Conservation (phyloP, 2,113 vertebrate genomes). For the Psilopsiagon aymara region DNA sequence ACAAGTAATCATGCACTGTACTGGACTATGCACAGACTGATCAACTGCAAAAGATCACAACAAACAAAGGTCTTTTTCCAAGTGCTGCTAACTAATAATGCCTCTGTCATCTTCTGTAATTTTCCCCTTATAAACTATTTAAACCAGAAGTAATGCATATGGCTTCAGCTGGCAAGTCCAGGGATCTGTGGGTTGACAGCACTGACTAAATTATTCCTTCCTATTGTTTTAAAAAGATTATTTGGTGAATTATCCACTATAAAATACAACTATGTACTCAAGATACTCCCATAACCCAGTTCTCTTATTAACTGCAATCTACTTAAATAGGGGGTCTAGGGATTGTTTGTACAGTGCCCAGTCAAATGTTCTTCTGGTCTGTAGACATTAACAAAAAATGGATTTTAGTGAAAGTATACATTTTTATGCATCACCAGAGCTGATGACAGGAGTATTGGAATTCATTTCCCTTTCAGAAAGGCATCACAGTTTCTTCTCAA, state of each 20-base stretch:
- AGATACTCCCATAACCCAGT: not conserved
- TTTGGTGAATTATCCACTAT: not conserved
- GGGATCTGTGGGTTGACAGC: not conserved
- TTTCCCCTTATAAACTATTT: not conserved
- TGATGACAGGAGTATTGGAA: not conserved
- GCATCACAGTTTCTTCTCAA: not conserved
- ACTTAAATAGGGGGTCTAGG: not conserved
- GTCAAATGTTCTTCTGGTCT: not conserved
- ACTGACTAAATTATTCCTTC: not conserved
- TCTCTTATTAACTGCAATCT: not conserved
- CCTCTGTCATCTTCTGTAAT: not conserved
- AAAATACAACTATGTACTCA: not conserved
- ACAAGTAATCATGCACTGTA: not conserved
- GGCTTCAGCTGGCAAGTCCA: not conserved
- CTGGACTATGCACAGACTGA: not conserved
- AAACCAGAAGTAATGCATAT: not conserved
- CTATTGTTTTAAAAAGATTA: not conserved
- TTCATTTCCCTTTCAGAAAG: not conserved
- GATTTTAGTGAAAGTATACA: not conserved
- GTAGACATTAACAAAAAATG: not conserved
- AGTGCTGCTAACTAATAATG: not conserved
- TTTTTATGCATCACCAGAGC: not conserved
- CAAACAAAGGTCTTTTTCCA: not conserved
- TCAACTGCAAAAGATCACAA: not conserved
- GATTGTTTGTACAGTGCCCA: not conserved